These are phyloP conservation scores for Peromyscus attwateri DNA, from an alignment of 2,797 vertebrate genomes.

Conservation along the genomic window DNA sequence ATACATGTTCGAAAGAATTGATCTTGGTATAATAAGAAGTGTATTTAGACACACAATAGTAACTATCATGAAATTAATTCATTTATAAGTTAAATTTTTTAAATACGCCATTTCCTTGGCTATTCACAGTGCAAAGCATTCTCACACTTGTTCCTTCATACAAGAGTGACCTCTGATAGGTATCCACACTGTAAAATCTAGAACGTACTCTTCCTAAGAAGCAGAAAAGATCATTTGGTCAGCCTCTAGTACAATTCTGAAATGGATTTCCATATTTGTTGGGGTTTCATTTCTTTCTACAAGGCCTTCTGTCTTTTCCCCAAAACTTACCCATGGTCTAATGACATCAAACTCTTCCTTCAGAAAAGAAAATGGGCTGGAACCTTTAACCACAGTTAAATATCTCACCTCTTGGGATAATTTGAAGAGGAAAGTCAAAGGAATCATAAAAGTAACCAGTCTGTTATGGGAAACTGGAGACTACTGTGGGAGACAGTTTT, in stretches of 20 bases:
- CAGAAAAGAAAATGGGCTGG: background rate
- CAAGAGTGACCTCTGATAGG: background rate
- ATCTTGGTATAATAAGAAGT: background rate
- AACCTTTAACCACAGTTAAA: background rate
- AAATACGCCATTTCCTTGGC: background rate
- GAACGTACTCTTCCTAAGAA: slow-evolving; percentile 7
- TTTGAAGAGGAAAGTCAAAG: slow-evolving; percentile 44
- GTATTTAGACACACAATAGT: slow-evolving; percentile 37
- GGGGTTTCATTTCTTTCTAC: background rate
- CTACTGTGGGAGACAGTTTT: background rate
- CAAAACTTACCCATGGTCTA: background rate
- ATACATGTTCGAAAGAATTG: background rate
- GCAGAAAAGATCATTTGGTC: background rate
- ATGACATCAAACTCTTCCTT: background rate
- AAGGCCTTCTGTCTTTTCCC: background rate
- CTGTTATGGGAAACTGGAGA: background rate
- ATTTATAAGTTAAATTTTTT: slow-evolving; percentile 40
- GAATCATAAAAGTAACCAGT: background rate
- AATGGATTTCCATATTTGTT: background rate
- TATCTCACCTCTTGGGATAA: background rate
- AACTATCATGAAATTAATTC: background rate
- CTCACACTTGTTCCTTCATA: background rate
- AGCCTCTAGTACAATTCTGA: background rate
- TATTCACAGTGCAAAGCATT: background rate
- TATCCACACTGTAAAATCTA: background rate